Evolutionary conservation across 2,888 invertebrate genomes (phyloP).

Genomic region (Congeria kusceri): DNA sequence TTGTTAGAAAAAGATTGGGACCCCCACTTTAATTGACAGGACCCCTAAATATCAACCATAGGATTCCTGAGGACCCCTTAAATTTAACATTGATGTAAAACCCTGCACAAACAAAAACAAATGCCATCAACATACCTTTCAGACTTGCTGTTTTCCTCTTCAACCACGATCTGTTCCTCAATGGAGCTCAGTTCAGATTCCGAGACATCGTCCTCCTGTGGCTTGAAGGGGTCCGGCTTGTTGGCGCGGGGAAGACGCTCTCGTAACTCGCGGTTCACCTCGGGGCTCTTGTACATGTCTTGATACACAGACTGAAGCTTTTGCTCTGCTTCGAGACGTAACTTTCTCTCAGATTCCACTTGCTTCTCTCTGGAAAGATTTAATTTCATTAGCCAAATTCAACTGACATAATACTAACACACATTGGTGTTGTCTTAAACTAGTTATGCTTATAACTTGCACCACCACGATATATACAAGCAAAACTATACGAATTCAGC

Average conservation of each 20-base stretch:
- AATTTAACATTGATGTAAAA: no score
- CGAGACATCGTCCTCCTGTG: constrained; percentile 28
- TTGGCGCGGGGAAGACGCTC: constrained; percentile 80
- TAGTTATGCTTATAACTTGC: no score
- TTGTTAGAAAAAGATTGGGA: no score
- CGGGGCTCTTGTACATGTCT: constrained; percentile 80
- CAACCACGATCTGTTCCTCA: constrained; percentile 58
- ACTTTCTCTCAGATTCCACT: constrained; percentile 70
- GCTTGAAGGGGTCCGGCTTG: constrained; percentile 70
- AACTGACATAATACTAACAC: no score
- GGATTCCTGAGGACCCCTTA: no score
- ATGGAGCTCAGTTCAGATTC: constrained; percentile 62
- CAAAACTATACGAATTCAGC: no score
- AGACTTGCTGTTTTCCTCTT: constrained; percentile 41
- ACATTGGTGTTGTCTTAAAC: no score
- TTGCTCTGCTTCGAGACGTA: constrained; percentile 71
- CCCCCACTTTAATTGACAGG: no score
- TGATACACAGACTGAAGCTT: constrained; percentile 71
- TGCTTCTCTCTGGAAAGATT: constrained; percentile 66
- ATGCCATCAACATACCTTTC: constrained; percentile 15
- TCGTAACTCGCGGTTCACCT: constrained; percentile 80
- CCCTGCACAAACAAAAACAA: not conserved
- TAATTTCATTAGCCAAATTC: no score
- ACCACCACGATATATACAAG: no score
- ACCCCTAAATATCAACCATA: no score